Conservation (phyloP, 2,797 vertebrate species). For the Tragopan temminckii region DNA sequence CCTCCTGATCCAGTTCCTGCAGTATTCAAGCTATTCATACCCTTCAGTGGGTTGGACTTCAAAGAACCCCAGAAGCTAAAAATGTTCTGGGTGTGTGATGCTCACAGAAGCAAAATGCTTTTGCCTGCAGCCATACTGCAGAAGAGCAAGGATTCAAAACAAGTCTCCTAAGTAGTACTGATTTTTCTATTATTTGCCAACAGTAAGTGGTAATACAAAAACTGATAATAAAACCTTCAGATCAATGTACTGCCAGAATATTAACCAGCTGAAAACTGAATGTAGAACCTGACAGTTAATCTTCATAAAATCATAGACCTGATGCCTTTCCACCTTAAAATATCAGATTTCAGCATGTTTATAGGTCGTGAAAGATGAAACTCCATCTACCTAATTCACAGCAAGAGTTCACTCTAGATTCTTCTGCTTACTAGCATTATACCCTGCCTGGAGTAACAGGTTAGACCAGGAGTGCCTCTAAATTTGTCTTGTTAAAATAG, state of each 20-base stretch:
- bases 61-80: not conserved
- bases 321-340: not conserved
- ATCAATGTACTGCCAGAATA: not conserved
- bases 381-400: not conserved
- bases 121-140: not conserved
- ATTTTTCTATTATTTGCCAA: not conserved
- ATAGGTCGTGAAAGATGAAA: not conserved
- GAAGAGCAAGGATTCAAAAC: not conserved
- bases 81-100: not conserved
- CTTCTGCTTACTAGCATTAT: not conserved
- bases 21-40: slow-evolving; percentile 15
- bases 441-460: not conserved
- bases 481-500: not conserved
- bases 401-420: not conserved
- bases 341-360: not conserved
- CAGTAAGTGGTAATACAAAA: not conserved
- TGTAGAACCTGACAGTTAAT: not conserved
- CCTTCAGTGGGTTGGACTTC: not conserved
- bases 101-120: not conserved
- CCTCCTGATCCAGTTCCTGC: not conserved
- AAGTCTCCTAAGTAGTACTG: not conserved
- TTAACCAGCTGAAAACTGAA: not conserved
- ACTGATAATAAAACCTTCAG: not conserved
- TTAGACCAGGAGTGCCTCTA: not conserved
- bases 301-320: not conserved